Evolutionary conservation across 2,888 invertebrate species (phyloP).

Genomic region (Aphelenchoides bicaudatus): DNA sequence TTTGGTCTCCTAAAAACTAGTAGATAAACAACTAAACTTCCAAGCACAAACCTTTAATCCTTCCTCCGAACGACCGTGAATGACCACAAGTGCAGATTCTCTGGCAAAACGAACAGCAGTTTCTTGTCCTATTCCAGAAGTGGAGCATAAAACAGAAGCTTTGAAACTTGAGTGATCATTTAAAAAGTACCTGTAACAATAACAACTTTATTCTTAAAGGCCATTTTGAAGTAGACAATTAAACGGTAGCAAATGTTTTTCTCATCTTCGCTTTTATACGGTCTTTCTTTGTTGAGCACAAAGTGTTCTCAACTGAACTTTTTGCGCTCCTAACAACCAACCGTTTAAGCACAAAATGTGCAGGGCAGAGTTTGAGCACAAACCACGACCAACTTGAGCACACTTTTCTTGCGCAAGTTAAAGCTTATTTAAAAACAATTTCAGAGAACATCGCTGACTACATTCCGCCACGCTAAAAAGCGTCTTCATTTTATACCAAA

Average conservation of each 20-base stretch:
- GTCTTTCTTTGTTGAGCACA: too few relatives aligned
- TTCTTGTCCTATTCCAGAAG: neutral
- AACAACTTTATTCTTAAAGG: constrained; percentile 3
- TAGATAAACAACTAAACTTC: neutral
- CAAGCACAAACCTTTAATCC: neutral
- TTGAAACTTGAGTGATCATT: neutral
- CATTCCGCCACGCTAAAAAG: constrained; percentile 47
- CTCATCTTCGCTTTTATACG: too few relatives aligned
- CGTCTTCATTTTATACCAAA: constrained; percentile 42
- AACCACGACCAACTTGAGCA: too few relatives aligned
- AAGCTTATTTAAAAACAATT: too few relatives aligned
- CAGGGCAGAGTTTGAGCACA: too few relatives aligned
- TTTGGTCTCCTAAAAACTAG: constrained; percentile 2
- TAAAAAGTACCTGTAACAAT: neutral
- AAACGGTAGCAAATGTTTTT: too few relatives aligned
- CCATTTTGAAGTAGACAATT: too few relatives aligned
- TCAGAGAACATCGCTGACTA: constrained; percentile 41
- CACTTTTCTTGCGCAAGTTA: too few relatives aligned
- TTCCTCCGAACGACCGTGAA: constrained; percentile 3
- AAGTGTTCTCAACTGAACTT: too few relatives aligned
- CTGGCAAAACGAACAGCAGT: neutral
- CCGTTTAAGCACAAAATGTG: too few relatives aligned
- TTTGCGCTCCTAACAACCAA: too few relatives aligned
- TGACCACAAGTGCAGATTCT: neutral
- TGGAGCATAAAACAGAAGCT: neutral